phyloP scores from a whole-genome alignment of 2,888 invertebrate species.

The Amiota minor region DNA sequence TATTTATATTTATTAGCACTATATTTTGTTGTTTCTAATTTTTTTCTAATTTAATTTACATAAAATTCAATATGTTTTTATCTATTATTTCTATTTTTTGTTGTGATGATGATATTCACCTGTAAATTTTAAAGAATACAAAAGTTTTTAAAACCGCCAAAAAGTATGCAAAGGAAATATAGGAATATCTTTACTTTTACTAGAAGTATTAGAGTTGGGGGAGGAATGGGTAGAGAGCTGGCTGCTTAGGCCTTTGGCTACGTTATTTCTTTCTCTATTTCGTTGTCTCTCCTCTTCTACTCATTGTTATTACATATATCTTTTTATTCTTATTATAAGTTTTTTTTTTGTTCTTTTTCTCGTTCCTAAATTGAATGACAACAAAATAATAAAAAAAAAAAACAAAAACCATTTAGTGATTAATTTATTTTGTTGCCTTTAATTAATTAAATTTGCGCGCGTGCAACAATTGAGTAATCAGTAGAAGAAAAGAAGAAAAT shows the following conservation, averaged over 20 bases:
- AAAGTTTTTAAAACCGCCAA: not conserved
- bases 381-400: too few species aligned
- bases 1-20: not conserved
- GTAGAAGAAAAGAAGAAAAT: too few species aligned
- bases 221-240: too few species aligned
- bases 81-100: not conserved
- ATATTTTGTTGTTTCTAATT: not conserved
- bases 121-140: not conserved
- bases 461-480: too few species aligned
- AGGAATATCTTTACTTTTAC: too few species aligned
- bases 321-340: not conserved
- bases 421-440: too few species aligned
- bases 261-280: not conserved
- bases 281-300: not conserved
- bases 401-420: too few species aligned
- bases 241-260: too few species aligned
- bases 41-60: not conserved
- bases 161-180: constrained; percentile 15
- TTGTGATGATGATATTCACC: constrained; percentile 1
- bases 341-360: too few species aligned
- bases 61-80: not conserved
- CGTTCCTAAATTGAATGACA: too few species aligned
- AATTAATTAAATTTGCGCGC: too few species aligned
- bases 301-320: not conserved
- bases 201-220: too few species aligned